Conservation (phyloP, 1,140 invertebrate genomes). For the Drosophila simulans region DNA sequence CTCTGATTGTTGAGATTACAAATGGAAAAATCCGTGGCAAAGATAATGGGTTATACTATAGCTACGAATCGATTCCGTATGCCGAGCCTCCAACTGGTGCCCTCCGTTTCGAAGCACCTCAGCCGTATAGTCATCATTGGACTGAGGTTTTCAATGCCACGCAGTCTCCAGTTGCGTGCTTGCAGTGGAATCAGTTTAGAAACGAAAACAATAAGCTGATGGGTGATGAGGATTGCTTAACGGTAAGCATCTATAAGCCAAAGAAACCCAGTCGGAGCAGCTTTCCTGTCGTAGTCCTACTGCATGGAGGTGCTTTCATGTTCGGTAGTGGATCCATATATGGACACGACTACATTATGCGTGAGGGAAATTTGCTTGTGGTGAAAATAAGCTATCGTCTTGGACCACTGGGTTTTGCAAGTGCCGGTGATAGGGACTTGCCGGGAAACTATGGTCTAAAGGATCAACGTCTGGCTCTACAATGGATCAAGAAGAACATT, state of each 20-base stretch:
- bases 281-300: slow-evolving; percentile 85
- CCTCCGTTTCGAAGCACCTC: slow-evolving; percentile 80
- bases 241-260: slow-evolving; percentile 81
- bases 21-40: slow-evolving; percentile 85
- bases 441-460: slow-evolving; percentile 75
- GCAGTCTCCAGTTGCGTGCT: slow-evolving; percentile 30
- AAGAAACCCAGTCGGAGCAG: slow-evolving; percentile 36
- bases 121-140: slow-evolving; percentile 41
- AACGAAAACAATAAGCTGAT: slow-evolving; percentile 1
- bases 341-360: slow-evolving; percentile 86
- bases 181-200: slow-evolving; percentile 64
- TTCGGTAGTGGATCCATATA: slow-evolving; percentile 84
- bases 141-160: slow-evolving; percentile 48
- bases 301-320: slow-evolving; percentile 85
- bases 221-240: slow-evolving; percentile 83
- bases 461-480: slow-evolving; percentile 64
- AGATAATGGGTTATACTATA: slow-evolving; percentile 84
- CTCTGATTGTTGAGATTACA: slow-evolving; percentile 13
- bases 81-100: slow-evolving; percentile 85
- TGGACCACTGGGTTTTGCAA: slow-evolving; percentile 85
- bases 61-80: slow-evolving; percentile 85
- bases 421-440: slow-evolving; percentile 55
- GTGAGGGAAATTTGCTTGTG: slow-evolving; percentile 86
- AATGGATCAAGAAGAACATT: slow-evolving; percentile 57
- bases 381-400: slow-evolving; percentile 88